Conservation (phyloP, 2,113 vertebrate species). For the Sebastes schlegelii region DNA sequence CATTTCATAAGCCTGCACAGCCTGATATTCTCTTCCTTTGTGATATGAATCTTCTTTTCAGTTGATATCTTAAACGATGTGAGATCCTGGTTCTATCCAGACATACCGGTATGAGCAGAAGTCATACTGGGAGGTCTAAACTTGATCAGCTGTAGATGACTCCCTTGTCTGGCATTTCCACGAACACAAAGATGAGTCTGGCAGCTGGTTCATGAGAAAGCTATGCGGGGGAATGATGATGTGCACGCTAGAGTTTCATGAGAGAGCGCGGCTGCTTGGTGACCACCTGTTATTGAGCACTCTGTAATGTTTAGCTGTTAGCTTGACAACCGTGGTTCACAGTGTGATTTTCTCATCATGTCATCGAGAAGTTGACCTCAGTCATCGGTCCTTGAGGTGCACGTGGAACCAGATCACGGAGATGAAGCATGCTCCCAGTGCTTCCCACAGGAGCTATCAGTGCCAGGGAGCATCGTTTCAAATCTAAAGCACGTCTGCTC, state of each 20-base stretch:
- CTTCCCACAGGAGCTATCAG: constrained; percentile 6
- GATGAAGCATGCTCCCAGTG: neutral
- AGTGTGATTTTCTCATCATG: neutral
- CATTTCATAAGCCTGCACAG: too few species aligned
- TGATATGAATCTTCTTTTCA: too few species aligned
- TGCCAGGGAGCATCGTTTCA: constrained; percentile 12
- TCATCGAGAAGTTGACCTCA: neutral
- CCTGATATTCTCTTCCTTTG: too few species aligned
- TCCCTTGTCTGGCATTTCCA: constrained; percentile 9
- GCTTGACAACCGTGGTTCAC: neutral
- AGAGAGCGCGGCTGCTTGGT: neutral
- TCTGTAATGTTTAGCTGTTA: neutral
- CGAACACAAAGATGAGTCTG: neutral
- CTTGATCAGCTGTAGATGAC: constrained; percentile 24
- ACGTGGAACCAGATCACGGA: neutral
- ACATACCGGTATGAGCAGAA: neutral
- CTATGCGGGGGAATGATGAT: constrained; percentile 22
- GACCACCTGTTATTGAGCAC: constrained; percentile 42
- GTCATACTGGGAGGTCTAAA: neutral
- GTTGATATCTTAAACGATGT: neutral
- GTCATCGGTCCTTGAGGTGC: neutral
- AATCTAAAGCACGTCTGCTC: constrained; percentile 20
- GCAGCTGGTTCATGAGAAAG: constrained; percentile 21
- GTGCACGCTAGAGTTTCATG: constrained; percentile 22
- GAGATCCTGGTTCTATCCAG: neutral